A percentile compares a stretch with the other conserved stretches of the same genome.
Conservation (phyloP, 1,140 invertebrate genomes). For the Drosophila trapezifrons region DNA sequence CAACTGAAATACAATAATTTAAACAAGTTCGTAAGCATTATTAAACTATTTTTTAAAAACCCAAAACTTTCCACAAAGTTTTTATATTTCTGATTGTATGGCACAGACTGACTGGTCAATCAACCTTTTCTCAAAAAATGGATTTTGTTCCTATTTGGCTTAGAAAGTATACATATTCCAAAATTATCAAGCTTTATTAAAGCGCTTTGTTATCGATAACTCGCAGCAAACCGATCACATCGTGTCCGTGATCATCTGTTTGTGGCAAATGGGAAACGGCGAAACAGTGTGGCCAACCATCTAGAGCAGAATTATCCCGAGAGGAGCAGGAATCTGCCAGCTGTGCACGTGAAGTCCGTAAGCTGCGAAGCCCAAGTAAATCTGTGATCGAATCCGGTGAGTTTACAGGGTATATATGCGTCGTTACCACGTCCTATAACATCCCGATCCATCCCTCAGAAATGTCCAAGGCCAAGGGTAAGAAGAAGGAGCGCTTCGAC, state of each 20-base stretch:
- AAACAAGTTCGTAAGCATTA: neutral
- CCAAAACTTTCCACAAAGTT: neutral
- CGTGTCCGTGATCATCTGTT: conserved; percentile 2
- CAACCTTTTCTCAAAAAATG: too few relatives aligned
- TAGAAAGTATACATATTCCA: neutral
- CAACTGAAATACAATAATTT: neutral
- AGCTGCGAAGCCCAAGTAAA: conserved; percentile 13
- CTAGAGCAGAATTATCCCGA: too few relatives aligned
- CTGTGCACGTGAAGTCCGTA: conserved; percentile 71
- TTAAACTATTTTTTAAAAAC: neutral
- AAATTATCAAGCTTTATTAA: neutral
- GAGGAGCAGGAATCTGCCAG: conserved; percentile 39
- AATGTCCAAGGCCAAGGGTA: conserved; percentile 86
- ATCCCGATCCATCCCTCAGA: neutral
- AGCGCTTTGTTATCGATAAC: conserved; percentile 10
- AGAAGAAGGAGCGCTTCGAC: conserved; percentile 87
- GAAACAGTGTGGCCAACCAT: neutral
- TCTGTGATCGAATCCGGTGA: conserved; percentile 24
- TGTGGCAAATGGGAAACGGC: neutral
- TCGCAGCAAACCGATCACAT: conserved; percentile 5
- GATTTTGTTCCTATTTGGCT: neutral
- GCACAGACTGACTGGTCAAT: neutral
- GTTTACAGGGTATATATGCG: neutral
- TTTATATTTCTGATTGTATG: neutral
- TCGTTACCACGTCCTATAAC: neutral